A percentile compares a stretch with the other conserved stretches of the same genome.
Evolutionary conservation across 53 echinoderm and acorn worm genomes (phyloP).

Genomic region (Zoroaster sp.): DNA sequence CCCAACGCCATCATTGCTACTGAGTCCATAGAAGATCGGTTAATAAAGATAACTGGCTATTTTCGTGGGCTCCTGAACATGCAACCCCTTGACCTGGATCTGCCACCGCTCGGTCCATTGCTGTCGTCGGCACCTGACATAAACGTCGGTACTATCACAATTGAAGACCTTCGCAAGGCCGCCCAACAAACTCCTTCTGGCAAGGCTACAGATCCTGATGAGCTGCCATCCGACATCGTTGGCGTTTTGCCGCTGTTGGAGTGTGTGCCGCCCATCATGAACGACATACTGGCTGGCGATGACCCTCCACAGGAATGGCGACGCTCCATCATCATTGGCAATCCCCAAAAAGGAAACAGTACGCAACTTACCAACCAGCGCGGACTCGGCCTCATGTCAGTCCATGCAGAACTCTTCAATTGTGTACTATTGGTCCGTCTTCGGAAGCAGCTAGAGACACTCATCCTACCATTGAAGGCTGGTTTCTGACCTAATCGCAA

Average conservation of each 20-base stretch:
- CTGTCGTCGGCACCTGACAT: conserved; percentile 17
- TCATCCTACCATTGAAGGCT: conserved; percentile 37
- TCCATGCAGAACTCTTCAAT: conserved; percentile 32
- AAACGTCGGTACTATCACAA: not conserved
- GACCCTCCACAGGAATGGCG: conserved; percentile 38
- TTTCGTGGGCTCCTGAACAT: conserved; percentile 37
- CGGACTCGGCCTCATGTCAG: conserved; percentile 46
- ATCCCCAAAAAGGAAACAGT: conserved; percentile 24
- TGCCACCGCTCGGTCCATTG: conserved; percentile 3
- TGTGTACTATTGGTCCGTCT: not conserved
- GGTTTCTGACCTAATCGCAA: conserved; percentile 35
- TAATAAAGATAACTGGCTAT: conserved; percentile 23
- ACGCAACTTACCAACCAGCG: conserved; percentile 47
- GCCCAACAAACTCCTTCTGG: conserved; percentile 16
- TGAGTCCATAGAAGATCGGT: conserved; percentile 14
- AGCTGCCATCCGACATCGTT: conserved; percentile 24
- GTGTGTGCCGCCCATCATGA: conserved; percentile 13
- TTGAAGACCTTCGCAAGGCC: conserved; percentile 24
- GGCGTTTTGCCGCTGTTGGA: conserved; percentile 13
- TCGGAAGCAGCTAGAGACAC: conserved; percentile 30
- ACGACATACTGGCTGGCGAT: conserved; percentile 12
- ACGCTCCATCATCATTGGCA: conserved; percentile 33
- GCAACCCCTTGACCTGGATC: conserved; percentile 4
- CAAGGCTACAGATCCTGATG: conserved; percentile 45
- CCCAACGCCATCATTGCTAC: conserved; percentile 31